phyloP scores from a whole-genome alignment of 2,797 vertebrate species.

The Pangasius krempfi region DNA sequence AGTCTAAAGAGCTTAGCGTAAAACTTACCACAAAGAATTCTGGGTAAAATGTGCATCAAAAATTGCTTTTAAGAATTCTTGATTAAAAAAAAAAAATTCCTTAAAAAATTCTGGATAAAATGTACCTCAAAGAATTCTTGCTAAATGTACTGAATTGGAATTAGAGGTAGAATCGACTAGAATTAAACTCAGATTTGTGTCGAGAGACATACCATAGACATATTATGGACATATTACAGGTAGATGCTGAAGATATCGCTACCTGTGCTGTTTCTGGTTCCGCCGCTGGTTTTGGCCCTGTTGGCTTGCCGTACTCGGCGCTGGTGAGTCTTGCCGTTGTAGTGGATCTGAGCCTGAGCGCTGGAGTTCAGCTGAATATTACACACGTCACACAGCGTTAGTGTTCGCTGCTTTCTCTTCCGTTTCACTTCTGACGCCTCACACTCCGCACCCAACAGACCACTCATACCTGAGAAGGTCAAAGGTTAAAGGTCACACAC shows the following conservation, averaged over 20 bases:
- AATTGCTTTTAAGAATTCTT: neutral
- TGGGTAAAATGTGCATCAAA: too few species aligned
- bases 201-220: too few species aligned
- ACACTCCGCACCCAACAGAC: neutral
- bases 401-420: slow-evolving; percentile 82
- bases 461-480: slow-evolving; percentile 64
- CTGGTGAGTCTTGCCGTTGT: slow-evolving; percentile 93
- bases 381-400: slow-evolving; percentile 90
- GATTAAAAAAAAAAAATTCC: neutral
- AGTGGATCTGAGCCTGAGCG: slow-evolving; percentile 93
- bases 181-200: neutral
- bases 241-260: slow-evolving; percentile 52
- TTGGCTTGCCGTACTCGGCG: slow-evolving; percentile 85
- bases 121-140: neutral
- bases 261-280: slow-evolving; percentile 72
- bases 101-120: neutral
- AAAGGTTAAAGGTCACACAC: neutral
- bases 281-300: slow-evolving; percentile 75
- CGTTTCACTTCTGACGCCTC: slow-evolving; percentile 67
- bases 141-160: neutral
- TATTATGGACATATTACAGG: too few species aligned
- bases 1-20: too few species aligned
- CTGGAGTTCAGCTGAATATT: slow-evolving; percentile 92
- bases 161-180: neutral
- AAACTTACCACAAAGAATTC: too few species aligned